Percentiles rank a stretch among this genome's conserved stretches.
These are phyloP conservation scores for Lochmaea capreae DNA, from an alignment of 2,888 invertebrate species.

Conservation along the genomic window DNA sequence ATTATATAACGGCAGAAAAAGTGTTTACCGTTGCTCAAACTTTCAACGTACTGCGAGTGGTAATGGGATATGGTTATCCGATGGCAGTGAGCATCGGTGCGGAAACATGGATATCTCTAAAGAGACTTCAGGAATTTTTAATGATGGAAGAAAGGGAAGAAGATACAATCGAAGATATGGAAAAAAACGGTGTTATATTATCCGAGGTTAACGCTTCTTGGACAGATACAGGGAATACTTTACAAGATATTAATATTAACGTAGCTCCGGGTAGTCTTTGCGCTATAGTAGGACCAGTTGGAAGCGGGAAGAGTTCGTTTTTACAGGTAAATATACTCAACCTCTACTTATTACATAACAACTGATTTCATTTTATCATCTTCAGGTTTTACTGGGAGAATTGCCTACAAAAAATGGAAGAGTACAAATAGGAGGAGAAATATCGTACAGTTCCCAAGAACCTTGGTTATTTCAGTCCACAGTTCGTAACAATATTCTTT, in stretches of 20 bases:
- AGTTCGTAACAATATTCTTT: constrained; percentile 64
- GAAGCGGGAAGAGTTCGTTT: constrained; percentile 80
- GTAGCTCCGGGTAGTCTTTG: constrained; percentile 69
- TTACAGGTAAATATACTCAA: constrained; percentile 59
- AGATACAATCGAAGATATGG: constrained; percentile 44
- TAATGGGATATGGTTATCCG: constrained; percentile 73
- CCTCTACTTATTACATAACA: neutral
- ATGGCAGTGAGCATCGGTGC: constrained; percentile 70
- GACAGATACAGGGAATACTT: constrained; percentile 48
- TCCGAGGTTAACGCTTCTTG: constrained; percentile 57
- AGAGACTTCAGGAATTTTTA: constrained; percentile 70
- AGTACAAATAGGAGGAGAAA: constrained; percentile 67
- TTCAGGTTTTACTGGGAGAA: constrained; percentile 67
- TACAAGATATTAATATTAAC: constrained; percentile 64
- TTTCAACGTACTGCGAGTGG: constrained; percentile 66
- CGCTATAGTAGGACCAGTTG: constrained; percentile 91
- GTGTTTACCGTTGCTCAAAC: constrained; percentile 67
- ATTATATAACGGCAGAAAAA: constrained; percentile 63
- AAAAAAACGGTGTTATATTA: constrained; percentile 49
- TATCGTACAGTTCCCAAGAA: constrained; percentile 74
- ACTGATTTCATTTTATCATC: neutral
- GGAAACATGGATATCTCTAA: constrained; percentile 70
- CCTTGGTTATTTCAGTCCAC: constrained; percentile 74
- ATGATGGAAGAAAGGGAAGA: constrained; percentile 69
- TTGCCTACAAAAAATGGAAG: constrained; percentile 68